Evolutionary conservation across 2,113 vertebrate species (phyloP).

Genomic region (Pygathrix nemaeus): DNA sequence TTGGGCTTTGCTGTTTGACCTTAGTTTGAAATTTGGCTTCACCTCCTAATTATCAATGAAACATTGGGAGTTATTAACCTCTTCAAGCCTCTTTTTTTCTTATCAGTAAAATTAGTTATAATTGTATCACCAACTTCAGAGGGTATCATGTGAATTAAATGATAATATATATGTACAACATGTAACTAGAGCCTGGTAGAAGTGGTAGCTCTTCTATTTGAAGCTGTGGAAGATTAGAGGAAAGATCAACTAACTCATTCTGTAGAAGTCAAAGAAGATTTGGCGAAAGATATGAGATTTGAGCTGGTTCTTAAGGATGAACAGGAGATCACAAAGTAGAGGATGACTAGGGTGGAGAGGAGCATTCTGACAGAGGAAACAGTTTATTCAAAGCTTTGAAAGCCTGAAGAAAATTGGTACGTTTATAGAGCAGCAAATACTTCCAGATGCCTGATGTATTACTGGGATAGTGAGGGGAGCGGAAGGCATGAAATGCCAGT

Average conservation of each 20-base stretch:
- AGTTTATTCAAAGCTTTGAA: conserved; percentile 17
- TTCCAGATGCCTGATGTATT: background rate
- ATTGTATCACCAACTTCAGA: background rate
- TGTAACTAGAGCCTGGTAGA: background rate
- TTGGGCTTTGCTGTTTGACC: background rate
- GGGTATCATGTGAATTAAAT: background rate
- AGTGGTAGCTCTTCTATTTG: background rate
- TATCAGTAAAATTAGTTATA: conserved; percentile 24
- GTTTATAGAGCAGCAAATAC: background rate
- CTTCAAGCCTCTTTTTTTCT: background rate
- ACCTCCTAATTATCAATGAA: background rate
- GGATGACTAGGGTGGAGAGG: background rate
- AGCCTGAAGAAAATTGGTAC: background rate
- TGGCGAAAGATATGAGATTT: background rate
- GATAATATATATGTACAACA: background rate
- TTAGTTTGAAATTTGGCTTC: background rate
- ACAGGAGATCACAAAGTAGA: background rate
- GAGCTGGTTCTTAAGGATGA: conserved; percentile 16
- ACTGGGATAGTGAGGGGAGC: background rate
- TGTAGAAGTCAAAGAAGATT: background rate
- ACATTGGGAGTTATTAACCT: background rate
- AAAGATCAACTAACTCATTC: background rate
- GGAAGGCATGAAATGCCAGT: background rate
- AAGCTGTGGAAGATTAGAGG: background rate
- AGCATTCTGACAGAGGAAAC: background rate